Base-by-base conservation (phyloP, 1,140 invertebrate species). In the Euura saliciscinereae region DNA sequence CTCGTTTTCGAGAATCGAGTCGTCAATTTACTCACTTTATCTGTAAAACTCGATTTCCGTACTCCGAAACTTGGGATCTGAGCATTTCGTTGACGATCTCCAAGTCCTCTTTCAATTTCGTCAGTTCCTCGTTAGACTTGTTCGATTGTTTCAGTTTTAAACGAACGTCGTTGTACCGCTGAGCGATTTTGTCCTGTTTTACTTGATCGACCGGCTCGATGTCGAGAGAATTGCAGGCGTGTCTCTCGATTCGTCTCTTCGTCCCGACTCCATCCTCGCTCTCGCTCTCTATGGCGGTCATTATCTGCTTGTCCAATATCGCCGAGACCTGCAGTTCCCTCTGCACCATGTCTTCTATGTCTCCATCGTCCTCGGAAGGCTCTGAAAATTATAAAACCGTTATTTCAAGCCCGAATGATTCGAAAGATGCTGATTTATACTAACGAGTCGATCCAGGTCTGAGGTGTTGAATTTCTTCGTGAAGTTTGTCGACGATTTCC, bases 271-370 rank as follows among this genome's bases (percentile, higher is more conserved):
- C 13, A n/a, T 77, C 77, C 5, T 82, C 88, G 10, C 80, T 74
- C 28, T 89, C 87, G 68, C 83, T 86, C 43, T 89, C 86, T 66
- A 90, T 89, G 2, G 88, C 91, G 65, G 85, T 87, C 13, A 91
- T 80, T 44, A 91, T 87, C 71, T 89, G 89, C 2, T 88, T 87
- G 78, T 92, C 91, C 6, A 92, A 79, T 72, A 88, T 86, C 0
- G 87, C 90, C 0, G 91, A 91, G 66, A 90, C 86, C 79, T 92
- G 88, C 0, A 92, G 73, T 76, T 92, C 90, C 69, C 89, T 86
- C 45, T 91, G 88, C 3, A 92, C 86, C 71, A 91, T 90, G 68
- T 91, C 90, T 68, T 91, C 90, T 2, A 92, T 87, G 0, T 90
- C 85, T 45, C 82, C 74, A 11, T 80, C 82, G 4, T 85, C 80